These are phyloP conservation scores for Dolichotis patagonum DNA, from an alignment of 2,113 vertebrate genomes.

Conservation along the genomic window DNA sequence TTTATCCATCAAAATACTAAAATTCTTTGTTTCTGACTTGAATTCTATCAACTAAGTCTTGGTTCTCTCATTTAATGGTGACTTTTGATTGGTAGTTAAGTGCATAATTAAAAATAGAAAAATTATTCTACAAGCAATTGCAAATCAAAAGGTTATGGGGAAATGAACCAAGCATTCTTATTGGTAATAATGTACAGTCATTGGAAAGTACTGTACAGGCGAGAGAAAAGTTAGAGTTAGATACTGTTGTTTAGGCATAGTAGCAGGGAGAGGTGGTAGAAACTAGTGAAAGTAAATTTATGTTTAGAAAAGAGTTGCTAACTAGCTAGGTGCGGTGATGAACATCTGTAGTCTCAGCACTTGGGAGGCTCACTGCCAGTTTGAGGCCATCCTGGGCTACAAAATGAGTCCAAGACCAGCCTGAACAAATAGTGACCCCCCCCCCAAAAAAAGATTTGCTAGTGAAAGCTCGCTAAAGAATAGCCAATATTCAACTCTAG, in stretches of 20 bases:
- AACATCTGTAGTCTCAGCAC: no score
- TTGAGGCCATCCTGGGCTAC: no score
- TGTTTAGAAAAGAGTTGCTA: conserved; percentile 31
- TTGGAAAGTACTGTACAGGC: conserved; percentile 1
- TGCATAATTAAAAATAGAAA: conserved; percentile 52
- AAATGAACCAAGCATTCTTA: neutral
- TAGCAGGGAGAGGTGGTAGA: neutral
- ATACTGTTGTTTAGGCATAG: conserved; percentile 19
- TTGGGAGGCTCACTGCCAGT: no score
- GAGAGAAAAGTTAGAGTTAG: neutral
- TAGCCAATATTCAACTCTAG: conserved; percentile 9
- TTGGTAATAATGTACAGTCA: neutral
- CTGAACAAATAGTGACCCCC: no score
- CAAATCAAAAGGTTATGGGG: neutral
- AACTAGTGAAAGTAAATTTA: conserved; percentile 53
- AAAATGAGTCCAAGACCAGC: no score
- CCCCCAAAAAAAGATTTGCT: no score
- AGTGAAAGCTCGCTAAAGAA: conserved; percentile 14
- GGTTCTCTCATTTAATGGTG: conserved; percentile 52
- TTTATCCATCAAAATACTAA: conserved; percentile 27
- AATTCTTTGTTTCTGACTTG: conserved; percentile 47
- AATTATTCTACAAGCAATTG: conserved; percentile 52
- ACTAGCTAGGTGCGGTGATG: no score
- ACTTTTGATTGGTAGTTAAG: conserved; percentile 46
- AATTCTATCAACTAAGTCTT: conserved; percentile 9